Conservation (phyloP, 1,140 invertebrate genomes). For the Drusus annulatus region DNA sequence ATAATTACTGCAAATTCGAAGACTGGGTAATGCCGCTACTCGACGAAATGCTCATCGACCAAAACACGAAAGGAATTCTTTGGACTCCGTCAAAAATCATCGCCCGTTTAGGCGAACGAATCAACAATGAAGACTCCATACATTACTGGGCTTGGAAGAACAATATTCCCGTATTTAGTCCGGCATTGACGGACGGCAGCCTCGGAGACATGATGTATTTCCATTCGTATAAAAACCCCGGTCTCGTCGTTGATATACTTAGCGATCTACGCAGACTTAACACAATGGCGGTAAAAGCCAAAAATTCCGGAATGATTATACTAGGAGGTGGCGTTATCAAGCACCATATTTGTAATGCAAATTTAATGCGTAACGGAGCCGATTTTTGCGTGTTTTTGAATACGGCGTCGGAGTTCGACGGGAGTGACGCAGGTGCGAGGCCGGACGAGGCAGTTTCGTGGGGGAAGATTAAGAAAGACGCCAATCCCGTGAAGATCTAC, state of each 20-base stretch:
- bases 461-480: slow-evolving; percentile 95
- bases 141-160: slow-evolving; percentile 99
- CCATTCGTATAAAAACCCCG: slow-evolving; percentile 94
- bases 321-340: slow-evolving; percentile 98
- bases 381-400: slow-evolving; percentile 98
- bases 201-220: slow-evolving; percentile 99
- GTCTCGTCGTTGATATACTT: slow-evolving; percentile 94
- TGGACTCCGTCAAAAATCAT: slow-evolving; percentile 98
- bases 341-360: slow-evolving; percentile 99
- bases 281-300: slow-evolving; percentile 94
- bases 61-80: slow-evolving; percentile 80
- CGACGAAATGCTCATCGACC: slow-evolving; percentile 92
- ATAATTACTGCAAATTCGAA: slow-evolving; percentile 99
- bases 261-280: slow-evolving; percentile 94
- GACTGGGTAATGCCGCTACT: slow-evolving; percentile 97
- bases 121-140: slow-evolving; percentile 92
- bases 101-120: slow-evolving; percentile 86
- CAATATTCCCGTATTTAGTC: slow-evolving; percentile 98
- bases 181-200: slow-evolving; percentile 98
- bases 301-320: slow-evolving; percentile 97
- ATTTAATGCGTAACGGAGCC: slow-evolving; percentile 98
- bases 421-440: slow-evolving; percentile 96
- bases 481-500: slow-evolving; percentile 95
- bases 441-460: slow-evolving; percentile 99
- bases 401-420: slow-evolving; percentile 98